phyloP scores from a whole-genome alignment of 37 sponge, comb jelly and placozoan genomes.

The Tethya wilhelma region DNA sequence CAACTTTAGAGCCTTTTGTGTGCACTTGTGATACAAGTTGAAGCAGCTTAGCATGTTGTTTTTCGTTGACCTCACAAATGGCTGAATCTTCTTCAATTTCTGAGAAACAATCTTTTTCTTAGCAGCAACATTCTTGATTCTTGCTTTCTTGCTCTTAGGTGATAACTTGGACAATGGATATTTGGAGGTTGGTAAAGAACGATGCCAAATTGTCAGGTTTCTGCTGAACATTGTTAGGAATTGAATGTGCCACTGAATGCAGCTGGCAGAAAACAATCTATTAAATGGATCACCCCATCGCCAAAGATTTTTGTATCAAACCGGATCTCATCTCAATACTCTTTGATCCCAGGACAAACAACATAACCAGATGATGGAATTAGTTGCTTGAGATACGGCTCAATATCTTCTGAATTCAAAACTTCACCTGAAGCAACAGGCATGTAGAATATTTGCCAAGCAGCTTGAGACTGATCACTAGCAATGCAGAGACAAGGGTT shows the following conservation, averaged over 20 bases:
- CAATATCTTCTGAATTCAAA: not conserved
- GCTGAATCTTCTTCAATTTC: not conserved
- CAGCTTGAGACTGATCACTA: not conserved
- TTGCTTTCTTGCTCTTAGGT: not conserved
- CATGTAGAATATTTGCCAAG: not conserved
- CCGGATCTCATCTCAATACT: not conserved
- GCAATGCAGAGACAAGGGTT: not conserved
- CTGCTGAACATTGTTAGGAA: conserved; percentile 4
- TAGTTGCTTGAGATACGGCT: not conserved
- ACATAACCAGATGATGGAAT: not conserved
- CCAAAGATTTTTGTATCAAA: conserved; percentile 1
- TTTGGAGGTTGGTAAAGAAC: not conserved
- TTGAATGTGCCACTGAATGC: not conserved
- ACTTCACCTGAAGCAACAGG: not conserved
- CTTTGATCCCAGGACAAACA: not conserved
- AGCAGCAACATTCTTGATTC: not conserved
- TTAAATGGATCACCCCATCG: not conserved
- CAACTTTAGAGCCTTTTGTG: conserved; percentile 7
- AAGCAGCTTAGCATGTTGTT: not conserved
- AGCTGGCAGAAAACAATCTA: not conserved
- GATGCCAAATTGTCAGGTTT: not conserved
- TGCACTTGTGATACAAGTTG: not conserved
- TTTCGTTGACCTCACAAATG: conserved; percentile 9
- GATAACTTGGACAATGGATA: not conserved
- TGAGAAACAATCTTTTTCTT: not conserved